phyloP scores from a whole-genome alignment of 2,888 invertebrate genomes.

The Dasypogon diadema region DNA sequence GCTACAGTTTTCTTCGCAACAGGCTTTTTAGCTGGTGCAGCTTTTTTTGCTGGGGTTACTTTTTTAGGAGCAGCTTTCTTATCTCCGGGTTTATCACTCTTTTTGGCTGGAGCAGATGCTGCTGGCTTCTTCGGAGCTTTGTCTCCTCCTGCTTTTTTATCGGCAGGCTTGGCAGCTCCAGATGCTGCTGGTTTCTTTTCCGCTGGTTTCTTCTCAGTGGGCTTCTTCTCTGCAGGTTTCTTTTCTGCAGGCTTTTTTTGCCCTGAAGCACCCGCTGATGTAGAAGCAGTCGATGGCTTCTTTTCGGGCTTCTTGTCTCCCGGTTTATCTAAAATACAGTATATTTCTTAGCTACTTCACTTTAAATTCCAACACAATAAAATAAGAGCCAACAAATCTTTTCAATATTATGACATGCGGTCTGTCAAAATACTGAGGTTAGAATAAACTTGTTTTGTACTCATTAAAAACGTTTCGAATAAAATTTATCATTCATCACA shows the following conservation, averaged over 20 bases:
- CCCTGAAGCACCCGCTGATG: constrained; percentile 68
- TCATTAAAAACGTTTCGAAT: too few relatives aligned
- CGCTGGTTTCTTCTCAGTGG: constrained; percentile 59
- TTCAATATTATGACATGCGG: neutral
- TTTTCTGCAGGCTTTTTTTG: constrained; percentile 62
- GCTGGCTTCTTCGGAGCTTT: constrained; percentile 20
- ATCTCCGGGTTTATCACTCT: constrained; percentile 55
- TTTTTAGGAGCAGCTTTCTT: constrained; percentile 66
- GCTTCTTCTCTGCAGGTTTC: constrained; percentile 60
- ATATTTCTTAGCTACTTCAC: neutral
- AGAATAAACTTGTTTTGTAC: too few relatives aligned
- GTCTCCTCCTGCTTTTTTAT: constrained; percentile 62
- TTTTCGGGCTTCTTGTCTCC: constrained; percentile 72
- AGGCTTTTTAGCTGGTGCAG: constrained; percentile 64
- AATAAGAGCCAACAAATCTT: neutral
- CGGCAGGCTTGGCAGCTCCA: constrained; percentile 60
- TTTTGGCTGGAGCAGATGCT: constrained; percentile 60
- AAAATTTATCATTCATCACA: too few relatives aligned
- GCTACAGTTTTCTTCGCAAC: constrained; percentile 10
- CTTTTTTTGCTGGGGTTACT: constrained; percentile 63
- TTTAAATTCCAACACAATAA: neutral
- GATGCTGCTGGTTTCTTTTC: constrained; percentile 63
- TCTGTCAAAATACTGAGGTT: constrained; percentile 46
- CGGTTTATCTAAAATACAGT: constrained; percentile 70
- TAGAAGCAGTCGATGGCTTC: constrained; percentile 66